Base-by-base conservation (phyloP, 2,113 vertebrate species). In the Dunckerocampus dactyliophorus region DNA sequence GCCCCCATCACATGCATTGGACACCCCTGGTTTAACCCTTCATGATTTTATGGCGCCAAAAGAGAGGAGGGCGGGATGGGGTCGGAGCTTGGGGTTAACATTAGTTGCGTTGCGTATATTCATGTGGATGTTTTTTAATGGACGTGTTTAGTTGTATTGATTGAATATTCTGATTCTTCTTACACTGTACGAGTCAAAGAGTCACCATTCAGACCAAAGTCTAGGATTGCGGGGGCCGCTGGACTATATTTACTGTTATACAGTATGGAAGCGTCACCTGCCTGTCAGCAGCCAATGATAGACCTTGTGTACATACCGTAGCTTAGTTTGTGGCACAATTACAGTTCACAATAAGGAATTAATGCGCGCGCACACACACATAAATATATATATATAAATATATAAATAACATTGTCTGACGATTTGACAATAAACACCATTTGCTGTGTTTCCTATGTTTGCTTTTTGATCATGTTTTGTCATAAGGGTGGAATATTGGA, bases 341-440 rank as follows among this genome's bases (percentile, higher is more conserved):
- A 82, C 80, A 85, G 69, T 74, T 83, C 84, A 89, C 82, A 70
- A 84, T 76, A 80, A 72, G 54, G 68, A 83, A 69, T 67, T 82
- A n/a, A 89, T 88, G 86, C 86, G 86, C 82, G 83, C 86, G 85
- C 46, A 60, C 46, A 49, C 4, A n/a, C 10, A 47, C 10, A 47
- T 47, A 47, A 28, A 59, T 28, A 47, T 21, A 60, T 17, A 48
- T 48, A 60, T 47, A 24, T 57, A 42, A 20, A 57, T 59, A 59
- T 59, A 59, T 46, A 12, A 43, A 42, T 85, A 85, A 85, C 82
- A 72, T 88, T 89, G 86, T 88, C 82, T 76, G 74, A 86, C 82
- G 85, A 82, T 87, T 86, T 88, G 86, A 89, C 84, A 89, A 88
- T 88, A 89, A 89, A 89, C 86, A 87, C 84, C 86, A 83, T 86